Conservation (phyloP, 2,888 invertebrate genomes). For the Choreutis nemorana region DNA sequence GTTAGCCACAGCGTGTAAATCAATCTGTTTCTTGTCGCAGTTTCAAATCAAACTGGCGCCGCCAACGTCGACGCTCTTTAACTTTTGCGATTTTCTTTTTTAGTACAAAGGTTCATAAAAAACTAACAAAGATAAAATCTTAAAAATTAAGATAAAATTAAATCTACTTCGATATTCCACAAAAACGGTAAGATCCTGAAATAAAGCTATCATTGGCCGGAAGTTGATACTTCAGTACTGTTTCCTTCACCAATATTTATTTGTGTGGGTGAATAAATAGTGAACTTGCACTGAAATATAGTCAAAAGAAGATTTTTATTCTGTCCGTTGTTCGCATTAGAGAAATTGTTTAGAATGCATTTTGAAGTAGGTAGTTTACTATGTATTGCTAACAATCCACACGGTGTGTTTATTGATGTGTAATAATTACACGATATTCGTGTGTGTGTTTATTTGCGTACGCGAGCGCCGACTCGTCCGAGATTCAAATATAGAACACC, state of each 20-base stretch:
- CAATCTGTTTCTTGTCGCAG: constrained; percentile 10
- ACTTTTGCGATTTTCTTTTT: too few species aligned
- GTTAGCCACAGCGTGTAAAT: constrained; percentile 13
- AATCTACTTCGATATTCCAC: constrained; percentile 6
- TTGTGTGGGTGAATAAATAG: constrained; percentile 38
- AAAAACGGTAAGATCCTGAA: constrained; percentile 45
- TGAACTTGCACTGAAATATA: constrained; percentile 14
- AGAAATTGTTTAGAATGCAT: constrained; percentile 9
- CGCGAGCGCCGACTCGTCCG: constrained; percentile 67
- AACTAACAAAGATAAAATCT: not conserved
- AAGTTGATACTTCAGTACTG: constrained; percentile 62
- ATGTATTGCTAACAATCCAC: too few species aligned
- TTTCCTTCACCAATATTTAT: constrained; percentile 51
- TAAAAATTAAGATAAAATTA: not conserved
- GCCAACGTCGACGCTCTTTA: not conserved
- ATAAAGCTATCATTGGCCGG: constrained; percentile 55
- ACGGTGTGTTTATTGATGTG: constrained; percentile 1
- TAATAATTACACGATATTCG: too few species aligned
- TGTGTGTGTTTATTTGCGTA: constrained; percentile 68
- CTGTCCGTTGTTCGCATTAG: constrained; percentile 14
- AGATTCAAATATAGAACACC: constrained; percentile 64
- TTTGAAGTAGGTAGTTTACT: constrained; percentile 5
- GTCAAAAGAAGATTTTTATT: constrained; percentile 22
- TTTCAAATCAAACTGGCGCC: constrained; percentile 10
- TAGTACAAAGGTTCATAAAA: constrained; percentile 1